Percentiles rank a stretch among this genome's conserved stretches.
phyloP scores from a whole-genome alignment of 2,797 vertebrate genomes.

The Poliocrania exsul region DNA sequence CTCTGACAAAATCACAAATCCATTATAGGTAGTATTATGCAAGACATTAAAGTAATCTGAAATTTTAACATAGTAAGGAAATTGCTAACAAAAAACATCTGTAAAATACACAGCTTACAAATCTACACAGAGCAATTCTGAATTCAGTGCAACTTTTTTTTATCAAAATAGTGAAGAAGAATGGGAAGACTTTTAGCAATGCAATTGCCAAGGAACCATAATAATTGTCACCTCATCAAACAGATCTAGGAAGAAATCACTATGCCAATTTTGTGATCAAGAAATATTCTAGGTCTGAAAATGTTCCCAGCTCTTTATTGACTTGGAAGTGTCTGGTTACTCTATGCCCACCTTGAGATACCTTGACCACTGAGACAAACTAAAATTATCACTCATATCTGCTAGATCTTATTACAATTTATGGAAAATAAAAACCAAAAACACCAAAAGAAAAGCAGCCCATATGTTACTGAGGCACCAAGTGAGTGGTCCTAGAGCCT shows the following conservation, averaged over 20 bases:
- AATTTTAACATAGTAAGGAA: slow-evolving; percentile 5
- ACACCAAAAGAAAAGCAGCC: neutral
- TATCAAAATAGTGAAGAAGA: neutral
- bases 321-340: neutral
- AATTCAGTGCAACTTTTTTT: neutral
- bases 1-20: neutral
- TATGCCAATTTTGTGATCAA: neutral
- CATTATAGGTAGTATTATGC: neutral
- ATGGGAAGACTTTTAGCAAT: neutral
- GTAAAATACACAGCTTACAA: neutral
- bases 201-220: neutral
- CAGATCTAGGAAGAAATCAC: neutral
- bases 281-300: neutral
- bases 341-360: neutral
- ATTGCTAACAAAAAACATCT: neutral
- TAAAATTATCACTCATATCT: neutral
- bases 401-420: neutral
- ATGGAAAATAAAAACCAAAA: neutral
- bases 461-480: neutral
- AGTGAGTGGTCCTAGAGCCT: neutral
- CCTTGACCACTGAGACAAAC: neutral
- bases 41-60: neutral
- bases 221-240: neutral
- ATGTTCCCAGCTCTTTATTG: neutral
- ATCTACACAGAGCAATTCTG: neutral